Percentiles rank a stretch among this genome's conserved stretches.
phyloP scores from a whole-genome alignment of 2,797 vertebrate genomes.

The Neostethus bicornis region DNA sequence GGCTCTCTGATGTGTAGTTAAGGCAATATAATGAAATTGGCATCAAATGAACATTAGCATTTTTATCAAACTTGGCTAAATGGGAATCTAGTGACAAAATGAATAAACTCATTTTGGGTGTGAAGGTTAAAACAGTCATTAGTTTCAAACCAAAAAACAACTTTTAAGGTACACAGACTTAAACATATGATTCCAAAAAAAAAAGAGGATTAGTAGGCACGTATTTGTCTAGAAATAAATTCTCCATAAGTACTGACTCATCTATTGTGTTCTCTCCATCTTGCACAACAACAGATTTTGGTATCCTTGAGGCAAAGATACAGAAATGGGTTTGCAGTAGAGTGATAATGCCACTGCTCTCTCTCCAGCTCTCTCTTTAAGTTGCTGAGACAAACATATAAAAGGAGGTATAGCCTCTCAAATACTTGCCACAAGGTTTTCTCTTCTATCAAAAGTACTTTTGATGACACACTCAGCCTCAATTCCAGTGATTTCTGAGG shows the following conservation, averaged over 20 bases:
- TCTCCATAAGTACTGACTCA: conserved; percentile 9
- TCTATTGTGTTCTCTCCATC: conserved; percentile 15
- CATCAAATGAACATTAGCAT: too few species aligned
- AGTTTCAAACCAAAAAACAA: conserved; percentile 9
- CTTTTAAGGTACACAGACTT: neutral
- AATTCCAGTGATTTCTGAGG: conserved; percentile 7
- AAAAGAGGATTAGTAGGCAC: conserved; percentile 6
- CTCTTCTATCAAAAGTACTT: conserved; percentile 8
- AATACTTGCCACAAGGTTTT: conserved; percentile 15
- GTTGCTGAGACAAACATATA: conserved; percentile 7
- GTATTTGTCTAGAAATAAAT: conserved; percentile 32
- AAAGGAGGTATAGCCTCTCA: conserved; percentile 24
- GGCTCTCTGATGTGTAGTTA: too few species aligned
- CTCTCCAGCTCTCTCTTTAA: neutral
- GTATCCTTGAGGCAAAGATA: conserved; percentile 11
- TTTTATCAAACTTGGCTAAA: neutral
- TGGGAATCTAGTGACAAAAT: neutral
- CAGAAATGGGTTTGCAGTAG: conserved; percentile 16
- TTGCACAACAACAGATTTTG: conserved; percentile 11
- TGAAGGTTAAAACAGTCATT: conserved; percentile 4
- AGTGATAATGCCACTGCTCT: conserved; percentile 4
- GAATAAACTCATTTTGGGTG: too few species aligned
- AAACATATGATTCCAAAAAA: conserved; percentile 6
- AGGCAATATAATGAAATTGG: too few species aligned
- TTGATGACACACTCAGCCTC: conserved; percentile 7